Evolutionary conservation across 1,140 invertebrate genomes (phyloP), one percentile per base, ranked within the genome.

Genomic region (Camponotus pennsylvanicus): DNA sequence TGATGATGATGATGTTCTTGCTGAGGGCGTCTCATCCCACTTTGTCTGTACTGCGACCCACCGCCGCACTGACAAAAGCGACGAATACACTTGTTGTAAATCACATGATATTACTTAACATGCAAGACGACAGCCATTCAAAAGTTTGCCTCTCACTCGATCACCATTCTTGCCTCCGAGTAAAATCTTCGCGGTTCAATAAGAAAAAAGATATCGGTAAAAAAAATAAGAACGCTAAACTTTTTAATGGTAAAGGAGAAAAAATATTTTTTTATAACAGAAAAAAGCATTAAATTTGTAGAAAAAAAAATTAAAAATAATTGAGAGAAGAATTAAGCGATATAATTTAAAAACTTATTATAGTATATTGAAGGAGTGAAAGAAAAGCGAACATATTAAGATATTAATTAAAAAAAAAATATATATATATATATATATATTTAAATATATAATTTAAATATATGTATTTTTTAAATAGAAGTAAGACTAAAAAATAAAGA

Each of bases 21-120:
- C 93, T 94, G 93, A 92, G 94, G 94, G 86, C 94, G 94, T 95
- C 93, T 94, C 95, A 95, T 95, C 93, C 94, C 94, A 94, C 92
- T 95, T 92, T 92, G 94, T 93, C 94, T 90, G 92, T 94, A 95
- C 94, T 93, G 94, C 93, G 94, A 95, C 93, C 94, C 93, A 91
- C 94, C 94, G 94, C 94, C 79, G 94, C 94, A 95, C 94, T 95
- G 61, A 80, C 69, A 52, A 86, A 86, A 87, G 42, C 45, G 40
- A 83, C 32, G 57, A 86, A 87, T 27, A 67, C 76, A 77, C 86
- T 67, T 63, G 66, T 49, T 27, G 42, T 61, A 63, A 78, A 18
- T 77, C 40, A 45, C n/a, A 40, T 27, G n/a, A 69, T 75, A 45
- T 27, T 69, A 27, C 66, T 18, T 18, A 18, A 27, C 9, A 13